Evolutionary conservation across 2,888 invertebrate species (phyloP).

Genomic region (Microctonus aethiopoides): DNA sequence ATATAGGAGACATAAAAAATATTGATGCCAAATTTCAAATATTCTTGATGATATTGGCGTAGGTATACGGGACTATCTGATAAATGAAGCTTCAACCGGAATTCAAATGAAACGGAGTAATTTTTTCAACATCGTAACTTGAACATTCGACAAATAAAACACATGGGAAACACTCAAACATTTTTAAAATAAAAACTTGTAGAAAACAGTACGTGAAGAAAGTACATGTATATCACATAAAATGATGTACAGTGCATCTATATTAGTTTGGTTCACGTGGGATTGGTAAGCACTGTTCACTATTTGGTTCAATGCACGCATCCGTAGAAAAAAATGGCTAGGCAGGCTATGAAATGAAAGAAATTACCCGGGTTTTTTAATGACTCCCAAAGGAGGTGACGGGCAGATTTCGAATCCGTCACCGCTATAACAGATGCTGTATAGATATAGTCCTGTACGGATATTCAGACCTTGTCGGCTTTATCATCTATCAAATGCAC

Average conservation of each 20-base stretch:
- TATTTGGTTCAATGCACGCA: conserved; percentile 19
- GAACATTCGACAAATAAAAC: too few relatives aligned
- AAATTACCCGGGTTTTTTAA: conserved; percentile 53
- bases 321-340: conserved; percentile 29
- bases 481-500: conserved; percentile 29
- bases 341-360: conserved; percentile 41
- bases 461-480: conserved; percentile 15
- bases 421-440: neutral
- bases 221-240: neutral
- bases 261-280: conserved; percentile 16
- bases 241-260: conserved; percentile 7
- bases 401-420: conserved; percentile 18
- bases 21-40: too few relatives aligned
- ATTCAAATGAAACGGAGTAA: too few relatives aligned
- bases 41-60: too few relatives aligned
- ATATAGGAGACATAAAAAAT: too few relatives aligned
- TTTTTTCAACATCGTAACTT: too few relatives aligned
- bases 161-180: too few relatives aligned
- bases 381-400: conserved; percentile 37
- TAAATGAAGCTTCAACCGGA: too few relatives aligned
- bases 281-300: conserved; percentile 14
- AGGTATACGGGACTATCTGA: too few relatives aligned
- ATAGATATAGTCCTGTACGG: neutral
- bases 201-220: neutral
- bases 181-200: too few relatives aligned